Evolutionary conservation across 2,888 invertebrate species (phyloP).

Genomic region (Drosophila subquinaria): DNA sequence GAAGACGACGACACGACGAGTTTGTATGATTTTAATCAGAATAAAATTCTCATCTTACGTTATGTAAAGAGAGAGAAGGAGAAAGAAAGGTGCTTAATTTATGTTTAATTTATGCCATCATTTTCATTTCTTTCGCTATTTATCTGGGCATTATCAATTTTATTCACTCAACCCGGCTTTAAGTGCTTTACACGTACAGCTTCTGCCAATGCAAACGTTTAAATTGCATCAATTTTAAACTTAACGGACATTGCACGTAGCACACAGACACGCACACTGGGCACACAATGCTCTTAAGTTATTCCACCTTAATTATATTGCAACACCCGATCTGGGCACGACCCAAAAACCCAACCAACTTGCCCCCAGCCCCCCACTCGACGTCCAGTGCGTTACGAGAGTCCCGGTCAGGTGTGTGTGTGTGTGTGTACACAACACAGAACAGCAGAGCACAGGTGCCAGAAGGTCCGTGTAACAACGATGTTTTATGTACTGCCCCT

Average conservation of each 20-base stretch:
- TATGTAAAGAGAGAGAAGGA: conserved; percentile 6
- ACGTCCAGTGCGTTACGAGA: conserved; percentile 40
- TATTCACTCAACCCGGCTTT: conserved; percentile 28
- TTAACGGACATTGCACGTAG: conserved; percentile 57
- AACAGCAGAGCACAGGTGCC: conserved; percentile 61
- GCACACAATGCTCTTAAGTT: conserved; percentile 65
- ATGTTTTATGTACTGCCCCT: conserved; percentile 73
- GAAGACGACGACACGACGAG: background rate
- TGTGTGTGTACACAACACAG: conserved; percentile 51
- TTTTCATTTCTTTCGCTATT: background rate
- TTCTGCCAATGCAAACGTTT: conserved; percentile 33
- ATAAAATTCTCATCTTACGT: conserved; percentile 64
- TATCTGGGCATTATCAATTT: conserved; percentile 31
- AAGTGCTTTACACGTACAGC: conserved; percentile 29
- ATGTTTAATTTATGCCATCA: conserved; percentile 13
- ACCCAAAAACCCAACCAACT: conserved; percentile 25
- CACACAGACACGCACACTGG: conserved; percentile 29
- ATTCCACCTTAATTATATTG: conserved; percentile 80
- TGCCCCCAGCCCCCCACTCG: conserved; percentile 9
- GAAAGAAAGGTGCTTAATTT: conserved; percentile 1
- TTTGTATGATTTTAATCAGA: conserved; percentile 73
- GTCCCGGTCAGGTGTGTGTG: conserved; percentile 4
- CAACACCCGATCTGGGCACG: conserved; percentile 59
- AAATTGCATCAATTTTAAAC: conserved; percentile 68
- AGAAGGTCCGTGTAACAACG: conserved; percentile 71